Evolutionary conservation across 92 coral and sea anemone genomes (phyloP).

Genomic region (Blastomussa wellsi): DNA sequence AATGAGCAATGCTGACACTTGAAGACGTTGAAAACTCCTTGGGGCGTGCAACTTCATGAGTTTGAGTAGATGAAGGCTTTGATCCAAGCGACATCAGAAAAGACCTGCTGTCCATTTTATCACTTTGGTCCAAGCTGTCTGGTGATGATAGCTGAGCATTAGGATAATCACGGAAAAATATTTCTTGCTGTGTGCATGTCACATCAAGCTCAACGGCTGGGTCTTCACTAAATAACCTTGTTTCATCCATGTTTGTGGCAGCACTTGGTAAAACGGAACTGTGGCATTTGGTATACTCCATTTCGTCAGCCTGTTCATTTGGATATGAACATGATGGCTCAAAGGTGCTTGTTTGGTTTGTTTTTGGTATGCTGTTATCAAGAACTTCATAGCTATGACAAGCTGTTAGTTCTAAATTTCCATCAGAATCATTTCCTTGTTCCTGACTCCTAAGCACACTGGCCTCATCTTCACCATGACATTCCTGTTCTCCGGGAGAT

Average conservation of each 20-base stretch:
- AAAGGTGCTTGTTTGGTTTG: no score
- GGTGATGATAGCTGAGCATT: constrained; percentile 8
- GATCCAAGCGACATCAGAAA: constrained; percentile 13
- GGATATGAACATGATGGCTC: background rate
- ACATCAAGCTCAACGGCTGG: constrained; percentile 11
- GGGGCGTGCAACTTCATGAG: background rate
- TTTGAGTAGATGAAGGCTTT: background rate
- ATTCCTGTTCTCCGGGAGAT: background rate
- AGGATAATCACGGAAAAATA: constrained; percentile 5
- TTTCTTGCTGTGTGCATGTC: constrained; percentile 24
- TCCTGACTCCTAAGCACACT: background rate
- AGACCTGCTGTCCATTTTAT: constrained; percentile 31
- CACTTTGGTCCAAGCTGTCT: background rate
- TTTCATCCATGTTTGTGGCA: constrained; percentile 1
- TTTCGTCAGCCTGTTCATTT: constrained; percentile 7
- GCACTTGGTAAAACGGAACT: constrained; percentile 1
- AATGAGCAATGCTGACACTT: background rate
- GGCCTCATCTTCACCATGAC: background rate
- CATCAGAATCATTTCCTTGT: background rate
- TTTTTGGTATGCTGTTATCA: background rate
- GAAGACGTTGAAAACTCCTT: background rate
- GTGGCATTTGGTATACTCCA: constrained; percentile 31
- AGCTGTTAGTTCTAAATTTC: background rate
- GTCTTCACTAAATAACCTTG: constrained; percentile 11
- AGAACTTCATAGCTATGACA: background rate